Conservation (phyloP, 2,797 vertebrate species). For the Oophaga sylvatica region DNA sequence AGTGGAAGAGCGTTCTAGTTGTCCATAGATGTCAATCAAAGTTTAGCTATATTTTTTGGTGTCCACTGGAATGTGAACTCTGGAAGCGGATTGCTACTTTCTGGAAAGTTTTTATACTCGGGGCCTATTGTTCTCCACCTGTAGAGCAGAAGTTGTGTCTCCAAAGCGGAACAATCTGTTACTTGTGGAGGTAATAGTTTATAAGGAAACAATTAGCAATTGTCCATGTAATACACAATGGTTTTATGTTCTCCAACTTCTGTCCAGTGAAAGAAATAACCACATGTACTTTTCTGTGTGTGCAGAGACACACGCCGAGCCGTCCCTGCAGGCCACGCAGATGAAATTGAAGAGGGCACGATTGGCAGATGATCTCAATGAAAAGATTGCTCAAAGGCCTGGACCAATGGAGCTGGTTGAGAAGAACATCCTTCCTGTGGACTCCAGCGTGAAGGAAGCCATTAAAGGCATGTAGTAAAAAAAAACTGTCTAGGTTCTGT, state of each 20-base stretch:
- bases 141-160: not conserved
- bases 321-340: slow-evolving; percentile 93
- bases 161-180: not conserved
- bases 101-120: not conserved
- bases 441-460: slow-evolving; percentile 82
- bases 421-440: slow-evolving; percentile 95
- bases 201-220: not conserved
- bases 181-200: not conserved
- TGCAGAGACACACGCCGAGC: slow-evolving; percentile 89
- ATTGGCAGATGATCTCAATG: slow-evolving; percentile 90
- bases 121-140: not conserved
- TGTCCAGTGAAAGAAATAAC: not conserved
- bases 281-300: slow-evolving; percentile 45
- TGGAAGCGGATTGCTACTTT: not conserved
- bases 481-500: not conserved
- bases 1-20: not conserved
- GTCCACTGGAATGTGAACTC: not conserved
- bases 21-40: not conserved
- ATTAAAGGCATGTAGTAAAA: slow-evolving; percentile 80
- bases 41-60: not conserved
- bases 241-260: not conserved
- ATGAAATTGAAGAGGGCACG: slow-evolving; percentile 93
- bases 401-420: slow-evolving; percentile 95
- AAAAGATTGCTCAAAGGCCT: slow-evolving; percentile 92
- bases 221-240: not conserved